phyloP scores from a whole-genome alignment of 2,113 vertebrate genomes.

The Oreamnos americanus region DNA sequence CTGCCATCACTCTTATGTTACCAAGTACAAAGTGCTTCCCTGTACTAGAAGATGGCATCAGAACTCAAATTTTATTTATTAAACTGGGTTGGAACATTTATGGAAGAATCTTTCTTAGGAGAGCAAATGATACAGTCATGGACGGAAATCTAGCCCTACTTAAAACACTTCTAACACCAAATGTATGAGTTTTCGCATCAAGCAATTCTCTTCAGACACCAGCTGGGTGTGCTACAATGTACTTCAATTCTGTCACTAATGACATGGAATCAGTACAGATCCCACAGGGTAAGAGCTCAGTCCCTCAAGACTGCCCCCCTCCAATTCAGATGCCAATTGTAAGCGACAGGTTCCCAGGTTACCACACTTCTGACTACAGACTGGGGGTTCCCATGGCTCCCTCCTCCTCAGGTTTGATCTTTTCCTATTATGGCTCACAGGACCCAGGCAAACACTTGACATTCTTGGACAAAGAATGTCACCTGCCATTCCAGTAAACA shows the following conservation, averaged over 20 bases:
- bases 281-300: background rate
- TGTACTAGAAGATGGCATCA: background rate
- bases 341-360: background rate
- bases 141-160: background rate
- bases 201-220: background rate
- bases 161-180: background rate
- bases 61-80: conserved; percentile 17
- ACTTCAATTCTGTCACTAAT: background rate
- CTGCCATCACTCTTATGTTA: background rate
- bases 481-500: background rate
- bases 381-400: background rate
- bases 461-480: background rate
- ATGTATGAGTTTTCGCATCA: background rate
- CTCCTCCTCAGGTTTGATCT: background rate
- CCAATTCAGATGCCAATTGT: background rate
- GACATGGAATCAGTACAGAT: background rate
- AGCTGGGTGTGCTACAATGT: background rate
- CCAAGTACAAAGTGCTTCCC: background rate
- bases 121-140: background rate
- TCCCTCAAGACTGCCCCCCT: background rate
- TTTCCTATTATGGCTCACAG: background rate
- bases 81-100: background rate
- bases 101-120: background rate
- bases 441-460: background rate
- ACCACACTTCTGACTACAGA: background rate